A percentile compares a stretch with the other conserved stretches of the same genome.
Evolutionary conservation across 2,113 vertebrate species (phyloP).

Genomic region (Blennius ocellaris): DNA sequence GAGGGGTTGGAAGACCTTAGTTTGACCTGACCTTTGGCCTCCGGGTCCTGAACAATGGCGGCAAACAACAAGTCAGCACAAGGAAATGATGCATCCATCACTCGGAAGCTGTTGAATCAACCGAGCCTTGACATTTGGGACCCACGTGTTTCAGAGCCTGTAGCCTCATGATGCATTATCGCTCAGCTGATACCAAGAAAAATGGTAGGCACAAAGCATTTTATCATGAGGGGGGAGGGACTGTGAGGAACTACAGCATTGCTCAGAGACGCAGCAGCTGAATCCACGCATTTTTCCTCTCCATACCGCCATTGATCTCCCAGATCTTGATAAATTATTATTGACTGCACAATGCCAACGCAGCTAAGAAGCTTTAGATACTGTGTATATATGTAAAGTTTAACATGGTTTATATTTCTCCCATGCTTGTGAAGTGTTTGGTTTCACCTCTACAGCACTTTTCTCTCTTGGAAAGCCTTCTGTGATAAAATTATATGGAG

Average conservation of each 20-base stretch:
- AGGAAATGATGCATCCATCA: conserved; percentile 67
- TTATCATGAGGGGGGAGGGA: conserved; percentile 6
- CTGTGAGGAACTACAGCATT: background rate
- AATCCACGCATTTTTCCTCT: conserved; percentile 8
- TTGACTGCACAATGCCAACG: conserved; percentile 27
- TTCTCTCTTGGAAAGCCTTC: conserved; percentile 13
- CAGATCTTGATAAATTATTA: conserved; percentile 38
- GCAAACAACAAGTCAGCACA: conserved; percentile 62
- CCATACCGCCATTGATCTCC: conserved; percentile 1
- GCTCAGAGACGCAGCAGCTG: conserved; percentile 20
- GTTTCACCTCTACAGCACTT: conserved; percentile 3
- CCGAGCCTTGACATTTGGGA: conserved; percentile 55
- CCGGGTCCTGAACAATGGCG: conserved; percentile 35
- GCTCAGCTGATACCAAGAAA: conserved; percentile 49
- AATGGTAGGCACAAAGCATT: conserved; percentile 32
- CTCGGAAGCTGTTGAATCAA: conserved; percentile 35
- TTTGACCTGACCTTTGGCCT: conserved; percentile 63
- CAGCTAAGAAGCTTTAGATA: background rate
- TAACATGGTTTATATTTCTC: conserved; percentile 2
- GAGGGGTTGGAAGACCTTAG: conserved; percentile 7
- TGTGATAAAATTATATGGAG: conserved; percentile 9
- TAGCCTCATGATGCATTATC: conserved; percentile 51
- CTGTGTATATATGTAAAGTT: background rate
- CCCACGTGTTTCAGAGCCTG: conserved; percentile 23
- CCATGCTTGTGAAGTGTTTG: background rate